Evolutionary conservation across 2,113 vertebrate genomes (phyloP).

Genomic region (Upupa epops): DNA sequence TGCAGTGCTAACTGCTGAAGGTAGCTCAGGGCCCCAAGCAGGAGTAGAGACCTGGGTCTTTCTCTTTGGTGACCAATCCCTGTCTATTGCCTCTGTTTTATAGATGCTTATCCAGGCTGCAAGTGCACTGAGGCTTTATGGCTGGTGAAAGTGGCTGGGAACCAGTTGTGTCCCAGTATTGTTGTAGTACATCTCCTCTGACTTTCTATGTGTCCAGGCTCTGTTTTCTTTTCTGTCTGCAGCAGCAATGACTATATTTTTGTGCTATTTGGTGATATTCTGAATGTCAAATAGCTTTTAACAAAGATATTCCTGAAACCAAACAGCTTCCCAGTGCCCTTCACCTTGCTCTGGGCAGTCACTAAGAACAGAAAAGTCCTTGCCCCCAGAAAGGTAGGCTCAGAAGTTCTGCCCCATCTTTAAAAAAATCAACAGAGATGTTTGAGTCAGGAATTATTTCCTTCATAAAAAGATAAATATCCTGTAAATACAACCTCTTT

Average conservation of each 20-base stretch:
- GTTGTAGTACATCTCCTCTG: neutral
- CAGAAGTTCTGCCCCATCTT: neutral
- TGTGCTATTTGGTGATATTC: neutral
- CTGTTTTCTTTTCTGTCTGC: neutral
- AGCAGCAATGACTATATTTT: neutral
- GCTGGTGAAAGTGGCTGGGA: neutral
- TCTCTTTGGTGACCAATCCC: neutral
- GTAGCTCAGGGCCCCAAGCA: neutral
- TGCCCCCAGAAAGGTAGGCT: neutral
- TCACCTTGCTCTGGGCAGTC: neutral
- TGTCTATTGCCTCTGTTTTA: neutral
- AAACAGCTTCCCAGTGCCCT: neutral
- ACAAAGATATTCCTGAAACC: neutral
- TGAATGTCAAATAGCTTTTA: neutral
- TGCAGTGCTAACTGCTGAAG: neutral
- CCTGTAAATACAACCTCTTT: neutral
- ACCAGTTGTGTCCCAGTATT: neutral
- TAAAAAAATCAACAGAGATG: neutral
- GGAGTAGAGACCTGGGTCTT: neutral
- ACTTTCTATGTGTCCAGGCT: neutral
- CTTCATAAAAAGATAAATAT: neutral
- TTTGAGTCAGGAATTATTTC: neutral
- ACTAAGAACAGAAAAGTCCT: neutral
- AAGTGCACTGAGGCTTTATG: neutral
- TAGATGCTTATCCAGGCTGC: neutral